Percentiles rank a stretch among this genome's conserved stretches.
Conservation (phyloP, 2,888 invertebrate species). For the Lottia gigantea region DNA sequence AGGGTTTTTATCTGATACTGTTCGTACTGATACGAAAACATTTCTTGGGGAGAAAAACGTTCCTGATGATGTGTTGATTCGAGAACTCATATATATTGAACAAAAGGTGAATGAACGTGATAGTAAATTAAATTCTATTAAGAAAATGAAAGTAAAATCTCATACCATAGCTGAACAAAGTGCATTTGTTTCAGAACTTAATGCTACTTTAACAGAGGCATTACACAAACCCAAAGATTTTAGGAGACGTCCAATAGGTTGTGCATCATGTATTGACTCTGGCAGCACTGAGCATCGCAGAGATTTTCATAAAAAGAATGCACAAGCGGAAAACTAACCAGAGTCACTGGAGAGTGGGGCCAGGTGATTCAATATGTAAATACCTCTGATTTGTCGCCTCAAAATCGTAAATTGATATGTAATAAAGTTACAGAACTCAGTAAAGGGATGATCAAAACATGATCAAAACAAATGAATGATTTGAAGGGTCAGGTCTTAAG, state of each 20-base stretch:
- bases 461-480: not conserved
- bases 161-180: too few relatives aligned
- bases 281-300: not conserved
- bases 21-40: not conserved
- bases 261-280: not conserved
- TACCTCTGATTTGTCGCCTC: not conserved
- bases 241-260: not conserved
- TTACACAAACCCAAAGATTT: not conserved
- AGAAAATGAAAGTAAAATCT: not conserved
- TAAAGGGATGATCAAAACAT: too few relatives aligned
- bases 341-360: conserved; percentile 5
- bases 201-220: not conserved
- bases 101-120: not conserved
- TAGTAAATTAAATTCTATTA: not conserved
- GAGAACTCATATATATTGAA: not conserved
- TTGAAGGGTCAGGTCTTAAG: not conserved
- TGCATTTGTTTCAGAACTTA: not conserved
- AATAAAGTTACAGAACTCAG: not conserved
- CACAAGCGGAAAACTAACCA: not conserved
- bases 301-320: not conserved
- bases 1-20: not conserved
- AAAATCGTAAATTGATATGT: not conserved
- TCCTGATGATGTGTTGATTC: not conserved
- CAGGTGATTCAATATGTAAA: not conserved
- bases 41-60: not conserved